These are phyloP conservation scores for Amphiura filiformis DNA, from an alignment of 35 echinoderm and acorn worm genomes.

Conservation along the genomic window DNA sequence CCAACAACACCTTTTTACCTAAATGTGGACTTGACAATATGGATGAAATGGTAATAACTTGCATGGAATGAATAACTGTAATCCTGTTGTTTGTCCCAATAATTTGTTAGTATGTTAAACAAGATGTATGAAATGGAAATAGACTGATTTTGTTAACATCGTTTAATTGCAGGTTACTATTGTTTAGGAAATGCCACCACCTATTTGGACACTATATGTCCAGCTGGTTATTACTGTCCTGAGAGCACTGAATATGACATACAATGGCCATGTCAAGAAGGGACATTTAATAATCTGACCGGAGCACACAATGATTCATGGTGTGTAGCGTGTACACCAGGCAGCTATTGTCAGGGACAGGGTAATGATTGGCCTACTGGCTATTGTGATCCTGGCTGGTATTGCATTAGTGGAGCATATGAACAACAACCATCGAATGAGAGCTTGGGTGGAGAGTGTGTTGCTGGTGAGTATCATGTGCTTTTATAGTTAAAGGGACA, in stretches of 20 bases:
- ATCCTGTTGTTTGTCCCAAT: too few relatives aligned
- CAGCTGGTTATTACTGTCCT: constrained; percentile 83
- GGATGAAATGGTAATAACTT: too few relatives aligned
- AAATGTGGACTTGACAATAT: too few relatives aligned
- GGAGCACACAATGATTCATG: constrained; percentile 46
- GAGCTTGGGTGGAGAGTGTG: constrained; percentile 69
- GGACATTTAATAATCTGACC: constrained; percentile 77
- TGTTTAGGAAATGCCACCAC: constrained; percentile 99
- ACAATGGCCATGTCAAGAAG: constrained; percentile 70
- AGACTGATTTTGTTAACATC: too few relatives aligned
- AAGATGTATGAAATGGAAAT: too few relatives aligned
- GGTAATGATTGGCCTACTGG: constrained; percentile 80
- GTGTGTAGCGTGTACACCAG: constrained; percentile 60
- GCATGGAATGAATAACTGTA: too few relatives aligned
- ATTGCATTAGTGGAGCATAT: constrained; percentile 71
- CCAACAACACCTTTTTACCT: too few relatives aligned
- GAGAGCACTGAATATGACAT: constrained; percentile 65
- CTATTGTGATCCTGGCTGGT: constrained; percentile 85
- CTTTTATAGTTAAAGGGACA: too few relatives aligned
- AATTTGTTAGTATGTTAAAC: too few relatives aligned
- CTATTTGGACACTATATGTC: constrained; percentile 73
- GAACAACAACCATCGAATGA: constrained; percentile 63
- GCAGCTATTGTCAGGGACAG: constrained; percentile 78
- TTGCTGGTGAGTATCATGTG: constrained; percentile 56
- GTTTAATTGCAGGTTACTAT: constrained; percentile 90